Percentiles rank a stretch among this genome's conserved stretches.
Evolutionary conservation across 2,888 invertebrate species (phyloP).

Genomic region (Lordiphosa andalusiaca): DNA sequence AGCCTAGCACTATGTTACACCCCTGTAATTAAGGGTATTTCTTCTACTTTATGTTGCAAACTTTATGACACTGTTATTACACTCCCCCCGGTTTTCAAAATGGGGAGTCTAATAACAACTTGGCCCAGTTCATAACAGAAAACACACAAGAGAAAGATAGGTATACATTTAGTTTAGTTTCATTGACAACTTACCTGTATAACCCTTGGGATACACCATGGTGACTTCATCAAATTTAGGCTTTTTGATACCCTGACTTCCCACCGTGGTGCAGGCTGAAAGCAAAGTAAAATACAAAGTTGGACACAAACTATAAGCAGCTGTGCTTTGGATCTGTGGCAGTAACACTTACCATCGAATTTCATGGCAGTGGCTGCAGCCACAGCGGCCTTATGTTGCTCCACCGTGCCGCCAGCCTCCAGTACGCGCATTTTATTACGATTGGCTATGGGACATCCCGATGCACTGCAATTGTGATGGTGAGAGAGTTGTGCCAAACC

Average conservation of each 20-base stretch:
- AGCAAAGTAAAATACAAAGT: slow-evolving; percentile 54
- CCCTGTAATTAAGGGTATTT: slow-evolving; percentile 4
- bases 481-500: neutral
- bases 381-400: slow-evolving; percentile 92
- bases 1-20: neutral
- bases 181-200: slow-evolving; percentile 83
- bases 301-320: too few species aligned
- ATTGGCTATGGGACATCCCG: slow-evolving; percentile 97
- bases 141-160: slow-evolving; percentile 39
- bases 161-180: slow-evolving; percentile 4
- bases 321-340: neutral
- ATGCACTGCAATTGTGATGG: slow-evolving; percentile 85
- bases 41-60: slow-evolving; percentile 44
- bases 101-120: slow-evolving; percentile 34
- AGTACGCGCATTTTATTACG: slow-evolving; percentile 94
- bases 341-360: slow-evolving; percentile 87
- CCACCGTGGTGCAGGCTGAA: slow-evolving; percentile 84
- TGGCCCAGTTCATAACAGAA: slow-evolving; percentile 73
- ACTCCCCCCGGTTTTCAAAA: slow-evolving; percentile 14
- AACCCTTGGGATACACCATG: slow-evolving; percentile 89
- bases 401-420: slow-evolving; percentile 92
- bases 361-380: slow-evolving; percentile 91
- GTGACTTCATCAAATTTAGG: slow-evolving; percentile 85
- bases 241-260: slow-evolving; percentile 89
- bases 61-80: slow-evolving; percentile 40